Evolutionary conservation across 1,140 invertebrate genomes (phyloP), one percentile per base, ranked within the genome.

Genomic region (Heterodera schachtii): DNA sequence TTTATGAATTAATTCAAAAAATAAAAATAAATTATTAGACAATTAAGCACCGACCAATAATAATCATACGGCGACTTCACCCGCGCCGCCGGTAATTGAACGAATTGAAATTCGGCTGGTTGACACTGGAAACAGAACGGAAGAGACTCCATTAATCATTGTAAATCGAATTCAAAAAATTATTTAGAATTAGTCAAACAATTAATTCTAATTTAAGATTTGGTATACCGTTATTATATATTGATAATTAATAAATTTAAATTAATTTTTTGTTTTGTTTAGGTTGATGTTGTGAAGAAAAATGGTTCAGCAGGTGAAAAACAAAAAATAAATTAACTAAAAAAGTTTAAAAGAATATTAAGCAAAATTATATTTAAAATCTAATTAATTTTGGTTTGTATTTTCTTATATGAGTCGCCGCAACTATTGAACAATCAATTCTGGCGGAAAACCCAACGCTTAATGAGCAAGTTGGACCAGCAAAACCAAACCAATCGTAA

Each of bases 71-170:
- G 4, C 16, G 13, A 13, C 57, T 16, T 64, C 69, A 13, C 69
- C 69, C 31, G 69, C 9, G 7, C 66, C 47, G 7, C 76, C 76
- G 19, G n/a, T 78, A 1, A 44, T 78, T 64, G 76, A 78, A 70
- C 44, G 76, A 16, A 78, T 78, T 19, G 76, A 78, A 21, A 78
- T 78, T 78, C 66, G 76, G 70, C 47, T 78, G 47, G 66, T 78
- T 13, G 69, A 71, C 31, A 19, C n/a, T 41, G 21, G 19, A 41
- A 71, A 71, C 69, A 41, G 9, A 41, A 71, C 69, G 4, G 41
- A 43, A 4, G 69, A 43, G 6, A 71, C 69, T 43, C 69, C 69
- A 41, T 71, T 71, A 46, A 71, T 71, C n/a, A 71, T 71, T 46
- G 69, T 71, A 71, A 11, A 11, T 16, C 3, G n/a, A 70, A 31